Evolutionary conservation across 2,888 invertebrate genomes (phyloP), one percentile per base, ranked within the genome.

Genomic region (Vesta saturnalis): DNA sequence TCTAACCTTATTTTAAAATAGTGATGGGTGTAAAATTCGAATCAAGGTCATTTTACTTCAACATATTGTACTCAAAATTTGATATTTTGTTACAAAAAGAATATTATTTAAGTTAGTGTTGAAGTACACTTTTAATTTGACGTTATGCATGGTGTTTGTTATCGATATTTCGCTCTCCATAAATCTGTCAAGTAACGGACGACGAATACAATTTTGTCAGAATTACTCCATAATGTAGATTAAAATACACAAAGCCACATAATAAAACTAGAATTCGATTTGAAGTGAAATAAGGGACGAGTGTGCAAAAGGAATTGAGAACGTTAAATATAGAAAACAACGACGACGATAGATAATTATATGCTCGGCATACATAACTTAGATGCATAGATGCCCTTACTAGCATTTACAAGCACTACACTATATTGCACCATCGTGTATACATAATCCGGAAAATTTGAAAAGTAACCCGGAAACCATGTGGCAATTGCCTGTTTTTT

Each of bases 21-120:
- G 81, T 81, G 81, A 83, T 82, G 82, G 83, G 81, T 82, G 82
- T 81, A 82, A 81, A 81, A 80, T 82, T 81, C 81, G 79, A 81
- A 79, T 81, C 83, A 83, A 82, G 83, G 83, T 83, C 83, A 82
- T 78, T 79, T 78, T 70, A 74, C 70, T 71, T 67, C 63, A 46
- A 58, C 58, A 58, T 56, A 56, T 58, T 39, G 35, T n/a, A 19
- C 18, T 52, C 19, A 4, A 19, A 6, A n/a, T 8, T 4, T n/a
- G 3, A n/a, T 39, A 12, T 39, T 39, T 39, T n/a, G n/a, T 39
- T 4, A 39, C 8, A 39, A 39, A 12, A n/a, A 12, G n/a, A 1
- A n/a, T 2, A n/a, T 39, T 39, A n/a, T 4, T 39, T 39, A 39
- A 39, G 39, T n/a, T n/a, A n/a, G n/a, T n/a, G 54, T 52, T 16